These are phyloP conservation scores for Isichthys henryi DNA, from an alignment of 2,113 vertebrate genomes.

Conservation along the genomic window DNA sequence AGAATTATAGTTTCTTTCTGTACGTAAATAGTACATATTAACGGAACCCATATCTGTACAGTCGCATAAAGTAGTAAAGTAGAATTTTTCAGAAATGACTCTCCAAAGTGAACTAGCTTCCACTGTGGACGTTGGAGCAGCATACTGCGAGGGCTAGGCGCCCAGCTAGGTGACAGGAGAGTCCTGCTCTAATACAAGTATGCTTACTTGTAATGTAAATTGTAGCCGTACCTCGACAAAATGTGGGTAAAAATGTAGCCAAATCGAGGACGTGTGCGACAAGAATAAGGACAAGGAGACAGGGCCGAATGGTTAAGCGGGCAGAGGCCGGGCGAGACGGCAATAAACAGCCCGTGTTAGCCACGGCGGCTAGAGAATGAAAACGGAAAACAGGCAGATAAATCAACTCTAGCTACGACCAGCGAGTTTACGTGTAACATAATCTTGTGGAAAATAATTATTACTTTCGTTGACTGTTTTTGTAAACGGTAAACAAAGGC, in stretches of 20 bases:
- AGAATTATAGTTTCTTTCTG: not conserved
- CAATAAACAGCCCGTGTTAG: not conserved
- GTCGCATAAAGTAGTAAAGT: not conserved
- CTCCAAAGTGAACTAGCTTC: not conserved
- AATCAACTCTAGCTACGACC: not conserved
- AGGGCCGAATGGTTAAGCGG: not conserved
- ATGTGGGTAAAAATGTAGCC: not conserved
- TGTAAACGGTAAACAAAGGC: not conserved
- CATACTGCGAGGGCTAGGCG: not conserved
- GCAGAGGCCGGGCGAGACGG: not conserved
- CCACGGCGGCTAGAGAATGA: not conserved
- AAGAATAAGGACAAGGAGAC: not conserved
- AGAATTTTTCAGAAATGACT: not conserved
- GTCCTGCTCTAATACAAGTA: not conserved
- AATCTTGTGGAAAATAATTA: not conserved
- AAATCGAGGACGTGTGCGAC: not conserved
- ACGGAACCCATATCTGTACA: not conserved
- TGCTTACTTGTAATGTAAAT: not conserved
- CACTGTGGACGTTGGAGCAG: not conserved
- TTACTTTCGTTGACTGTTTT: not conserved
- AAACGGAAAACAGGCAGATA: not conserved
- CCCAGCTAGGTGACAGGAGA: not conserved
- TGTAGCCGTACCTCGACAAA: not conserved
- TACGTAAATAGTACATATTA: not conserved
- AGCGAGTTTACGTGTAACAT: not conserved